Evolutionary conservation across 2,888 invertebrate genomes (phyloP), one percentile per base, ranked within the genome.

Genomic region (Vandiemenella viatica): DNA sequence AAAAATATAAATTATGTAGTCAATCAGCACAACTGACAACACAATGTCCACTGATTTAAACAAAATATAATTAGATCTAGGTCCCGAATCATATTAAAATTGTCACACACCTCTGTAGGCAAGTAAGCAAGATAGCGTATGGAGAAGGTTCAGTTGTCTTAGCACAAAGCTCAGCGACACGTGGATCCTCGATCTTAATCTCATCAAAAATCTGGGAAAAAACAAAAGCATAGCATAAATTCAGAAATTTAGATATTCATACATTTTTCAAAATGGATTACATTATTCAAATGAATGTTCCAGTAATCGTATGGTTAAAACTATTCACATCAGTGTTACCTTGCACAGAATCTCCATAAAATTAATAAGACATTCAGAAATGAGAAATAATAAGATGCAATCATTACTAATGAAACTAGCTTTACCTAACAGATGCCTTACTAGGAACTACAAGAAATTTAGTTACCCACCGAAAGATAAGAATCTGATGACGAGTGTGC

Each of bases 71-170:
- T n/a, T n/a, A n/a, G n/a, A n/a, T n/a, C n/a, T n/a, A n/a, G n/a
- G n/a, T n/a, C n/a, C n/a, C n/a, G n/a, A n/a, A n/a, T n/a, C n/a
- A n/a, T n/a, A n/a, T n/a, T n/a, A n/a, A n/a, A 5, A 32, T 4
- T 15, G 15, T 5, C 15, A 48, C 16, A 10, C 19, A 72, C 72
- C 72, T 71, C 63, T 91, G 85, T 51, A 95, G 72, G 62, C 95
- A 95, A 5, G 92, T 95, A 43, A 91, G 71, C 48, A 97, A 72
- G 55, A 96, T 87, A 57, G 91, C 86, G 70, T 91, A 95, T 0
- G 97, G 97, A 8, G 88, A 83, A 0, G 92, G 92, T 68, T 96
- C 95, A 43, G 93, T 92, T 0, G 93, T 89, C 65, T 91, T 91
- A n/a, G 85, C 83, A 68, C 95, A 96, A 66, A 96, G 84, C 67